phyloP scores from a whole-genome alignment of 2,113 vertebrate genomes.

The Prionailurus bengalensis region DNA sequence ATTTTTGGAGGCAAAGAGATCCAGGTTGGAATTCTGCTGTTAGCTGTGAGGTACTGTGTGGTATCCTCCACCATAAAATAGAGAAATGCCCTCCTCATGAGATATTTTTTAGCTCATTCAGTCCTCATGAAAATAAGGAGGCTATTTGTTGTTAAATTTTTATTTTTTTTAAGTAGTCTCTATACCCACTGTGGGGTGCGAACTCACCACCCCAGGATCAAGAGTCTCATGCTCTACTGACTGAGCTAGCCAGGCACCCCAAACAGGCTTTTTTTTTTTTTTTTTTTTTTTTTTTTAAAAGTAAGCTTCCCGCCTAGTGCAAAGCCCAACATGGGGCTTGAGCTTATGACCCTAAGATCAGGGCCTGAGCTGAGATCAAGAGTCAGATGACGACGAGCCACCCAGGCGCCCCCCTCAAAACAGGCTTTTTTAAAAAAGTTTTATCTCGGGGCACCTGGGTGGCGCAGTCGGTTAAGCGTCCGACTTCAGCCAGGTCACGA shows the following conservation, averaged over 20 bases:
- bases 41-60: not conserved
- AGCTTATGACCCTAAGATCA: not conserved
- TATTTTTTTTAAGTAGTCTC: not conserved
- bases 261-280: too few species aligned
- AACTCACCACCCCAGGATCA: too few species aligned
- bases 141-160: not conserved
- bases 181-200: not conserved
- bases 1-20: conserved; percentile 9
- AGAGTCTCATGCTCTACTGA: too few species aligned
- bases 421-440: not conserved
- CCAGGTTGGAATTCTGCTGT: conserved; percentile 39
- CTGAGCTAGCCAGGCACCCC: too few species aligned
- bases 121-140: not conserved
- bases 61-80: not conserved
- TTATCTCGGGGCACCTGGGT: not conserved
- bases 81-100: not conserved
- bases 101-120: not conserved
- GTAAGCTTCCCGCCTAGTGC: not conserved
- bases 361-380: not conserved
- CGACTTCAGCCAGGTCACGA: too few species aligned
- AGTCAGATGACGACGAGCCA: not conserved
- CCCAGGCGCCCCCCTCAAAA: not conserved
- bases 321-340: too few species aligned
- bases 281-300: not conserved
- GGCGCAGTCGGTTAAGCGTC: too few species aligned